Base-by-base conservation (phyloP, 1,140 invertebrate species). In the Drosophila sp. region DNA sequence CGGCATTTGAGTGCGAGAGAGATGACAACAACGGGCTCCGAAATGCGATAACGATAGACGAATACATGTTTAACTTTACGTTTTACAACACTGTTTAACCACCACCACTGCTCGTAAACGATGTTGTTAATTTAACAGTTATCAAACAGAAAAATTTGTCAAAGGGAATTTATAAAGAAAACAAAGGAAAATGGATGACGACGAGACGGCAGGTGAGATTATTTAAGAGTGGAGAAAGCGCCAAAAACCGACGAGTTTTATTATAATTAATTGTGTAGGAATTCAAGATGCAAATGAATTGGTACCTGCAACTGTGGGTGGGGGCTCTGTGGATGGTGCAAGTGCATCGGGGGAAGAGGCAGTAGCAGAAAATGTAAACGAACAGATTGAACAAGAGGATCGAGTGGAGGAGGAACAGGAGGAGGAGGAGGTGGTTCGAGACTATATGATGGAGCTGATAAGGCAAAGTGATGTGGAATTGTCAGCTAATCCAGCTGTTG, bases 141-240 rank as follows among this genome's bases (percentile, higher is more conserved):
- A 38, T 10, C 3, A 75, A 75, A 75, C 65, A 79, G 60, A 68
- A 56, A 72, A 79, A 54, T 61, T 38, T n/a, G 35, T 38, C 35
- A 3, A 38, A 71, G 50, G 38, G 47, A 74, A 77, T 60, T 65
- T 66, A 29, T 61, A 29, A 67, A 63, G 1, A 10, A 32, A 35
- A 56, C 56, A 7, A 17, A 56, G 17, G 33, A 38, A 72, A 70
- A 86, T 86, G 82, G 82, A 86, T 60, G 83, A 76, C n/a, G 82
- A 87, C 27, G 82, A 87, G 30, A 44, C 75, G 8, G 61, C 72
- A 73, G 79, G 82, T 86, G 47, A 29, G 47, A 32, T 2, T 11
- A 11, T 6, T 25, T 1, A 44, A 32, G 27, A 0, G 1, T 1
- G 4, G 10, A 1, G 17, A 0, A 8, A 29, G 11, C 6, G 3